These are phyloP conservation scores for Kryptopterus vitreolus DNA, from an alignment of 2,797 vertebrate species.

Conservation along the genomic window DNA sequence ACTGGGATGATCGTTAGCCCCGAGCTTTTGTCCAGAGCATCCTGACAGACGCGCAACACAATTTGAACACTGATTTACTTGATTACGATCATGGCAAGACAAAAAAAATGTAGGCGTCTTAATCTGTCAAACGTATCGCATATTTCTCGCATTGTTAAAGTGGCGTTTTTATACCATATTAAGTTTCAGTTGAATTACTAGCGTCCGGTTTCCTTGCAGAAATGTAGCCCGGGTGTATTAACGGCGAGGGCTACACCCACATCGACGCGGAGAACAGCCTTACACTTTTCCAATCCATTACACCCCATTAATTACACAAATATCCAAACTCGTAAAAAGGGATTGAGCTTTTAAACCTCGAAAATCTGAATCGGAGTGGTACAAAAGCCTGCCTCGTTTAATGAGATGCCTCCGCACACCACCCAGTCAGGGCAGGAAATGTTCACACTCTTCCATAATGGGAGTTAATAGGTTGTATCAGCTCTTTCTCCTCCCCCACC, in stretches of 20 bases:
- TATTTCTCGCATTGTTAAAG: background rate
- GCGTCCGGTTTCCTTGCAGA: background rate
- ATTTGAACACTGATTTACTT: conserved; percentile 1
- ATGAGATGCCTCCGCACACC: conserved; percentile 34
- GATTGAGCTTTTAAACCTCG: conserved; percentile 32
- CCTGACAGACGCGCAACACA: background rate
- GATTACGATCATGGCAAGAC: conserved; percentile 10
- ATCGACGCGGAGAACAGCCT: conserved; percentile 5
- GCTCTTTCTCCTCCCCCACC: conserved; percentile 9
- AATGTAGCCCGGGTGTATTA: background rate
- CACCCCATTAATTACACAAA: conserved; percentile 36
- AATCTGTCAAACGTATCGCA: background rate
- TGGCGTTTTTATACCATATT: background rate
- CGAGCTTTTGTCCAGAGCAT: conserved; percentile 11
- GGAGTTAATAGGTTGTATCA: conserved; percentile 50
- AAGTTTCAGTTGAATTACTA: background rate
- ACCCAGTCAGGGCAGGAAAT: conserved; percentile 39
- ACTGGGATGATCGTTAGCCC: background rate
- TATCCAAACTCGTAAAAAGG: conserved; percentile 22
- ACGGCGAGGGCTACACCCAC: conserved; percentile 1
- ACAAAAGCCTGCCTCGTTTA: conserved; percentile 37
- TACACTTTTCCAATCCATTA: conserved; percentile 19
- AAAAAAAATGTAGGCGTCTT: background rate
- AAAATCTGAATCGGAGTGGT: conserved; percentile 34
- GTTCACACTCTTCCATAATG: conserved; percentile 37